Conservation (phyloP, 1,140 invertebrate species). For the Penaeus japonicus region DNA sequence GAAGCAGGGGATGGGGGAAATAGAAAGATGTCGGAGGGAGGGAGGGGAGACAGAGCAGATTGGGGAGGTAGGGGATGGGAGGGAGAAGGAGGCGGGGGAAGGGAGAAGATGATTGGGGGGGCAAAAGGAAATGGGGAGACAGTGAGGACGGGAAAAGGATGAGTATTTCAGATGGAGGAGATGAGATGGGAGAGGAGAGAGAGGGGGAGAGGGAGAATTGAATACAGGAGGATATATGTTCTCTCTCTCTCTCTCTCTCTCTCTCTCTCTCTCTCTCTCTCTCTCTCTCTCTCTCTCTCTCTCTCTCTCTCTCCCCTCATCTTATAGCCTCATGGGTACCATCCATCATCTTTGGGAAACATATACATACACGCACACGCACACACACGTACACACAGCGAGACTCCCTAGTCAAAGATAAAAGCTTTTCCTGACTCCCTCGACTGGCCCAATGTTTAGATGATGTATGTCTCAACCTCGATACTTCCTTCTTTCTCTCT, state of each 20-base stretch:
- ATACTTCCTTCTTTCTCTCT: neutral
- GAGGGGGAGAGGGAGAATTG: neutral
- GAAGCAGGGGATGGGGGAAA: neutral
- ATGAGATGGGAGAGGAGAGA: too few relatives aligned
- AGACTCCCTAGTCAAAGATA: neutral
- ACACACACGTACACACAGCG: neutral
- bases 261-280: too few relatives aligned
- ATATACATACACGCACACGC: too few relatives aligned
- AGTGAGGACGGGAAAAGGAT: neutral
- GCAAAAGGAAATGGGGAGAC: neutral
- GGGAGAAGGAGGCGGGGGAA: neutral
- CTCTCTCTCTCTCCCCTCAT: too few relatives aligned
- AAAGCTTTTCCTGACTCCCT: too few relatives aligned
- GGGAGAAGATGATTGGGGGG: neutral
- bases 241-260: too few relatives aligned
- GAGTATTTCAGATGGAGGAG: neutral
- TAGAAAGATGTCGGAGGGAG: neutral
- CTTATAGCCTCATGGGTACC: too few relatives aligned
- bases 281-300: too few relatives aligned
- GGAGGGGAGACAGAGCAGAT: neutral
- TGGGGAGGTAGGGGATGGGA: neutral
- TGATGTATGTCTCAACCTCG: conserved; percentile 41
- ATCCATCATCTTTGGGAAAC: too few relatives aligned
- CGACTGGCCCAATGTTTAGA: neutral
- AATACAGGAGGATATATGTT: neutral